These are phyloP conservation scores for Eolophus roseicapilla DNA, from an alignment of 2,113 vertebrate species.

Conservation along the genomic window DNA sequence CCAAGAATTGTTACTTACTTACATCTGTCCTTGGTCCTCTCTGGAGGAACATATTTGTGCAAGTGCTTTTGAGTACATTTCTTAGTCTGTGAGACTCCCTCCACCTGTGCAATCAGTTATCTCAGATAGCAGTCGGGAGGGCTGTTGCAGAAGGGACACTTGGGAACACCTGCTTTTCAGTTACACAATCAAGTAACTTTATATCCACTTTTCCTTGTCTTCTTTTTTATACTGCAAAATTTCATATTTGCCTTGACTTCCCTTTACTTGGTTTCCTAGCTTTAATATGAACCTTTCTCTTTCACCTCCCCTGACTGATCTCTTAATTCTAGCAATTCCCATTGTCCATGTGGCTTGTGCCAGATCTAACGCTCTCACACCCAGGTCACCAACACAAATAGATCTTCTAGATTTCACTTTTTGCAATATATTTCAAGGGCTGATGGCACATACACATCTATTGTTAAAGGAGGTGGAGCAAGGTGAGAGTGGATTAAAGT, in stretches of 20 bases:
- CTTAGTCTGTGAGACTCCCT: conserved; percentile 78
- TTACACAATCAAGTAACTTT: not conserved
- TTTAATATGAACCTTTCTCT: not conserved
- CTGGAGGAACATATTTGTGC: conserved; percentile 20
- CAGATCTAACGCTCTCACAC: not conserved
- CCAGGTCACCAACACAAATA: not conserved
- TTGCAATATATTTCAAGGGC: not conserved
- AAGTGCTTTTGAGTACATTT: conserved; percentile 32
- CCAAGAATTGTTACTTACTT: conserved; percentile 55
- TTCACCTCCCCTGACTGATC: not conserved
- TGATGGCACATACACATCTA: not conserved
- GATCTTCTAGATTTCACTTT: not conserved
- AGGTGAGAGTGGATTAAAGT: not conserved
- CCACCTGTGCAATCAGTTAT: conserved; percentile 79
- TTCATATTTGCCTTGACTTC: not conserved
- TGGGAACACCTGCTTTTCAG: not conserved
- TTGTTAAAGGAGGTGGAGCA: not conserved
- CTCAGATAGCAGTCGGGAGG: not conserved
- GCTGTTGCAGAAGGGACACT: not conserved
- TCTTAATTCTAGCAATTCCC: not conserved
- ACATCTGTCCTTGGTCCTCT: conserved; percentile 71
- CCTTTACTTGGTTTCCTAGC: not conserved
- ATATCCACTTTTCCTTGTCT: not conserved
- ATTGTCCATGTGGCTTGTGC: not conserved
- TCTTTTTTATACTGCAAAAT: not conserved